phyloP scores from a whole-genome alignment of 1,140 invertebrate species.

The Conus ventricosus region DNA sequence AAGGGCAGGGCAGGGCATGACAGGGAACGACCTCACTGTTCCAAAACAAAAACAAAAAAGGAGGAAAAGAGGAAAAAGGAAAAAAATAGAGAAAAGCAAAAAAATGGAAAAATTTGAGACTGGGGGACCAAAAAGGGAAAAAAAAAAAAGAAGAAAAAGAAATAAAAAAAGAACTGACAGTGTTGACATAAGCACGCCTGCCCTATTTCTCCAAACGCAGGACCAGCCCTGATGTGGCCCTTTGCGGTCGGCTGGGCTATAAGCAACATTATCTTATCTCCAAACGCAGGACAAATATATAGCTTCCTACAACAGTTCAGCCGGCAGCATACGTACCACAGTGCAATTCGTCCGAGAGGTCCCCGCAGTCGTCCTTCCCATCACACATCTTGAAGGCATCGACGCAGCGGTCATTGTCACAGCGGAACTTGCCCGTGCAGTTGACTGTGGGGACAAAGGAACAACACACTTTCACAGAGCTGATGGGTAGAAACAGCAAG shows the following conservation, averaged over 20 bases:
- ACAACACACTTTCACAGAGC: neutral
- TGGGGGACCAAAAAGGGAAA: neutral
- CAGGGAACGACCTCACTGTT: no score
- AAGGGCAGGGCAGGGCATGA: no score
- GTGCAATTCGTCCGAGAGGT: conserved; percentile 46
- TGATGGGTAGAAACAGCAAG: no score
- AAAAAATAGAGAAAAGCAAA: neutral
- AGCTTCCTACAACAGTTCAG: no score
- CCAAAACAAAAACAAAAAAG: neutral
- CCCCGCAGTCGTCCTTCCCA: conserved; percentile 49
- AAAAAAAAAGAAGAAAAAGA: neutral
- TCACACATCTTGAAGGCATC: conserved; percentile 29
- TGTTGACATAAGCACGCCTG: no score
- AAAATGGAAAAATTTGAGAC: neutral
- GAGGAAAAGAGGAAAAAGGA: neutral
- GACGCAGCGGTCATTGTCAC: conserved; percentile 46
- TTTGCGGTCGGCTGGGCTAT: no score
- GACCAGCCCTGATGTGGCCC: no score
- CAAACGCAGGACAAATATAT: no score
- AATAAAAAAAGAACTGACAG: neutral
- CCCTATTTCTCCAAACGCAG: no score
- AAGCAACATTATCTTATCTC: no score
- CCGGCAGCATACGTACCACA: conserved; percentile 32
- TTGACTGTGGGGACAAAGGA: conserved; percentile 30
- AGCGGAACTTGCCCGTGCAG: conserved; percentile 44